Base-by-base conservation (phyloP, 2,888 invertebrate species). In the Apotomis capreana region DNA sequence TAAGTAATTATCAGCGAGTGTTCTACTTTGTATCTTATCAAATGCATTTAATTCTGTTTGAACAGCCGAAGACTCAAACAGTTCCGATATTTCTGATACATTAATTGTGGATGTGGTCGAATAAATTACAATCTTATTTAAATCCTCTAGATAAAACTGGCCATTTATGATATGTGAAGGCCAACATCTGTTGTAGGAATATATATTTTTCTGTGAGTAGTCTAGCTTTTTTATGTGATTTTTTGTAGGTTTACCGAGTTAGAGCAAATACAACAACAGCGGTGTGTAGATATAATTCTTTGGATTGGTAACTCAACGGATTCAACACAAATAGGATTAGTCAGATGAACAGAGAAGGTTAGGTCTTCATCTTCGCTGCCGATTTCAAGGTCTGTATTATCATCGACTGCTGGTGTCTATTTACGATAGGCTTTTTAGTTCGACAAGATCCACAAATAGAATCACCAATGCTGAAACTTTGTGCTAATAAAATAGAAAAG, bases 41-140 rank as follows among this genome's bases (percentile, higher is more conserved):
- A 61, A 61, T 12, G 49, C 61, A 10, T 26, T 61, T 49, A 61
- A 36, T 61, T 61, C 49, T 10, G 61, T 12, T 52, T 61, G 26
- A 61, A 61, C 12, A 51, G 61, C 49, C 36, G 49, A 49, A 49
- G 61, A 51, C 26, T 61, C 26, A 61, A 61, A 51, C 49, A 61
- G 36, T 26, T 61, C 26, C 49, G 61, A 12, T 36, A 61, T 61
- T 15, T 61, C 61, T 36, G 49, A 12, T 51, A 61, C 5, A 5
- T 51, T 61, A 12, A 51, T 61, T 3, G 49, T 61, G 46, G 61
- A 61, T 2, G 61, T 61, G 15, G 61, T 26, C 49, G 26, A 61
- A 61, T 61, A 61, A 51, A 51, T 26, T 61, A 26, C 49, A 12
- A 61, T 61, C 12, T 61, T 61, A 51, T 61, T 49, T 46, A 49